Evolutionary conservation across 1,140 invertebrate species (phyloP), one percentile per base, ranked within the genome.

Genomic region (Mizuhopecten yessoensis): DNA sequence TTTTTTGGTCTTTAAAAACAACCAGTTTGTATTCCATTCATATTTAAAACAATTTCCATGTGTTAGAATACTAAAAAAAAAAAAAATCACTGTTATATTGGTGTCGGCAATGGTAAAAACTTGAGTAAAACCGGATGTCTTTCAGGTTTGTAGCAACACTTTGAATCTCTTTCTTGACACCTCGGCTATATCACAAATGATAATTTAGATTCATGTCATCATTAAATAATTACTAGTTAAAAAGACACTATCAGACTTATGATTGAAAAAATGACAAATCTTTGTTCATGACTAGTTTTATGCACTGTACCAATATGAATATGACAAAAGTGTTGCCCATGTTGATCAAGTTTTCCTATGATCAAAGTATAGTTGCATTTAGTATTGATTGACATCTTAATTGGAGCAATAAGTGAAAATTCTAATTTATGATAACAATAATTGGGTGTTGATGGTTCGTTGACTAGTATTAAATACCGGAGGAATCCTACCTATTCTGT

Each of bases 81-180:
- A 1, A 75, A 29, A 5, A 5, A 29, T 45, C n/a, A 39, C n/a
- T 29, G 23, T 29, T 75, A 49, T 75, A 75, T 29, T 75, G n/a
- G 57, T 75, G 57, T 75, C 17, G 23, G n/a, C 9, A 75, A 75
- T 29, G 23, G 23, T 75, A 75, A 29, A 29, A 75, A n/a, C 57
- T 45, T 75, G 20, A 75, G 17, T 17, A 9, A 75, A 75, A 75
- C 57, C 57, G 11, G n/a, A 75, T 75, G 57, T 75, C 57, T 75
- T 75, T 75, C 57, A 75, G n/a, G n/a, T 75, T 75, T n/a, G n/a
- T n/a, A n/a, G n/a, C n/a, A n/a, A n/a, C 23, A 57, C 23, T 57
- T 20, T 29, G 57, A 75, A 75, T 75, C 57, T 75, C 57, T 75
- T 75, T 17, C 5, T 29, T 75, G 57, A 75, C 57, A 75, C 2